Base-by-base conservation (phyloP, 1,140 invertebrate species). In the Drosophila simulans region DNA sequence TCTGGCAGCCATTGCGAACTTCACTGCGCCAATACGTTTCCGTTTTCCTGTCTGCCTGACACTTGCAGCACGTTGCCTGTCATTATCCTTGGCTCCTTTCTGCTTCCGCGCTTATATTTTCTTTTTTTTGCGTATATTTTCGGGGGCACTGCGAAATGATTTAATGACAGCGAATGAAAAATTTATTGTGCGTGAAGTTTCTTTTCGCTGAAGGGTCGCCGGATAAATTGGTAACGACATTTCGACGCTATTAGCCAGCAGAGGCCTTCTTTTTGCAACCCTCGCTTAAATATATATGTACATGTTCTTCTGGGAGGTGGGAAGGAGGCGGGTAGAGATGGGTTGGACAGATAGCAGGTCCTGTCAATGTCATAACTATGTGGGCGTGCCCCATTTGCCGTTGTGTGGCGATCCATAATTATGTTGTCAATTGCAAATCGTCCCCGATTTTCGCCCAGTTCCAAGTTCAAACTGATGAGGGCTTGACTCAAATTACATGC, bases 41-140 rank as follows among this genome's bases (percentile, higher is more conserved):
- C 83, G 83, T 88, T 86, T 86, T 88, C 83, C 84, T 86, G 83
- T 88, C 83, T 86, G 75, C 83, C 83, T 86, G 83, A 86, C 83
- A 86, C 68, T 86, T 88, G 83, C 83, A 86, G 83, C 79, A 88
- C 83, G 84, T 83, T 88, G 62, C 79, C 68, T 88, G 83, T 86
- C 83, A 88, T 86, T 86, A 86, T 86, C 51, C 70, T 60, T 69
- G 73, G 49, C 75, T 72, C 53, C 60, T 66, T 60, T 65, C 59
- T 37, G 34, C 56, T 54, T 53, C 34, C 45, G 40, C 49, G 27
- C 42, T 48, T 43, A 22, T 48, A 54, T 49, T 54, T 58, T 48
- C 34, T 12, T 25, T 39, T 39, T 55, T 49, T 49, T 66, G 43
- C 22, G 1, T 22, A 42, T 46, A 42, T 10, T 77, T 52, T 63